Evolutionary conservation across 2,113 vertebrate species (phyloP), one percentile per base, ranked within the genome.

Genomic region (Numida meleagris): DNA sequence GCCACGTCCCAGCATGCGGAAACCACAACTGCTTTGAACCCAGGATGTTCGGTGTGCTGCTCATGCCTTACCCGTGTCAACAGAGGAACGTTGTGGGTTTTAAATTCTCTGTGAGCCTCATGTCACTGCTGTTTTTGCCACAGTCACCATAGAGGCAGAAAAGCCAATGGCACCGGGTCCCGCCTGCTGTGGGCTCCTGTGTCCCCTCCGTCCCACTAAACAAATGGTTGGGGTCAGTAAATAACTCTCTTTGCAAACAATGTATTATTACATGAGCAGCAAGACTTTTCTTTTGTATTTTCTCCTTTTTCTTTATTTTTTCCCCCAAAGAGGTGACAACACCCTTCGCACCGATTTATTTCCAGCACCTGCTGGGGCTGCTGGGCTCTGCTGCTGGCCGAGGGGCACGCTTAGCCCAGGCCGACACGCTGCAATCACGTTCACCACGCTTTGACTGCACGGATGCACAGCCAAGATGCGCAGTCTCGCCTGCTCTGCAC

Each of bases 111-210:
- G 6, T 7, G 29, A 82, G 24, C 66, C 65, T 65, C 6, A 7
- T 62, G 71, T 48, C 51, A 61, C 61, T 0, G 0, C 10, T 75
- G 53, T 57, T 85, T 67, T 72, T 72, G 73, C 46, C 65, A 58
- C 0, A 0, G 61, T 38, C 58, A 15, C 29, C 0, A 2, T 36
- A 66, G 70, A 75, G 14, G 20, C 68, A 48, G 70, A 45, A 63
- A 87, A 85, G 53, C 55, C 29, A 31, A 78, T n/a, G 0, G 1
- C 67, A 42, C 48, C 31, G 15, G 0, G 3, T 59, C 78, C 14
- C 2, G 42, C 48, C 84, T 72, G 45, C 0, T 0, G 10, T 59
- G 65, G 17, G 4, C 31, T 74, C 51, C 62, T 2, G 0, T 2
- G 2, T 42, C 50, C 55, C 65, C 33, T 0, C 0, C 33, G 21